Evolutionary conservation across 2,113 vertebrate genomes (phyloP), one percentile per base, ranked within the genome.

Genomic region (Amia ocellicauda): DNA sequence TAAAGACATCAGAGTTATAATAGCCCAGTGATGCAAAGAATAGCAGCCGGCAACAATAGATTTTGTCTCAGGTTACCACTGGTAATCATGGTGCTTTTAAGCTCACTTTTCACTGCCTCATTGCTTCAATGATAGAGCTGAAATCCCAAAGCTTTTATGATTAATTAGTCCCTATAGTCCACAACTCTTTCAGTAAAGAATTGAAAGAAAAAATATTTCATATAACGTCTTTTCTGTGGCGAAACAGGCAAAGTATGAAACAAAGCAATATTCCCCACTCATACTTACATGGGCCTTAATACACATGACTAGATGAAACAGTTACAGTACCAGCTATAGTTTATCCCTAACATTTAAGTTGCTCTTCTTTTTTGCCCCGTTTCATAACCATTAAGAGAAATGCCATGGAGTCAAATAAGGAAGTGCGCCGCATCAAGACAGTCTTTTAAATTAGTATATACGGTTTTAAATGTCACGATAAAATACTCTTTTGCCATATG

Each of bases 11-110:
- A 85, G 86, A 86, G 89, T 93, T 89, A 89, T 90, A 91, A 92
- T 80, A 89, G 78, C 80, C 84, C 88, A 84, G 85, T 80, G 78
- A 91, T 84, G 86, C 88, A 87, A 84, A 86, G 85, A 87, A 90
- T 80, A 82, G 73, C 93, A 93, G 92, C 90, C 75, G 47, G 91
- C 89, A 91, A 85, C 85, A 86, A 95, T 94, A 88, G 94, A 94
- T 95, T 94, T 91, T 86, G 88, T 90, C 89, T 96, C 92, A 81
- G 81, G 91, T 98, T 96, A 90, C 94, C 80, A 80, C 17, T 80
- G 85, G 86, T 84, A 87, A 91, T 93, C 91, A 89, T 86, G 85
- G 83, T 87, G 92, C 90, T 94, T 93, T 96, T 91, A 95, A 89
- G 89, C 89, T 94, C 90, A 91, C 87, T 93, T 94, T 92, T 90